Conservation (phyloP, 2,797 vertebrate species). For the Eremophila alpestris region DNA sequence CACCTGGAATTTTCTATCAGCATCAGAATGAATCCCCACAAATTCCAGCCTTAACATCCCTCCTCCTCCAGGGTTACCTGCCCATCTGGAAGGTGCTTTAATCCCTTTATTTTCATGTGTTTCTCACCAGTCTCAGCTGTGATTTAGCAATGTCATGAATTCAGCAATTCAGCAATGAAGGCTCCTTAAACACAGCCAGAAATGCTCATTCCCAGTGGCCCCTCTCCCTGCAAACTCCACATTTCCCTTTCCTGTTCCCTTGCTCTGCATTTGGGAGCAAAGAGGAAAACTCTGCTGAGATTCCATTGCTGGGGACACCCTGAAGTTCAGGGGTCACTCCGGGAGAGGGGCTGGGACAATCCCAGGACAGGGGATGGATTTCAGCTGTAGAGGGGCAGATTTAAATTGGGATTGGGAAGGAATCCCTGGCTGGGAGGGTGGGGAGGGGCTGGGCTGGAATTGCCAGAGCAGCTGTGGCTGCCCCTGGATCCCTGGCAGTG, state of each 20-base stretch:
- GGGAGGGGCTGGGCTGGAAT: background rate
- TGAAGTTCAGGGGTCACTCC: fast-evolving
- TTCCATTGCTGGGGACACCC: fast-evolving
- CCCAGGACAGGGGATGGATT: background rate
- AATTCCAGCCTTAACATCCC: fast-evolving
- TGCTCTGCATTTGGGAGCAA: fast-evolving
- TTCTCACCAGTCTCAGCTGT: background rate
- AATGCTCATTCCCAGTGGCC: background rate
- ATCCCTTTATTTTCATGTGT: background rate
- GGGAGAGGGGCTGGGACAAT: background rate
- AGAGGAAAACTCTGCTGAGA: background rate
- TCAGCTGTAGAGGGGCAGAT: background rate
- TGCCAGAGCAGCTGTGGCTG: background rate
- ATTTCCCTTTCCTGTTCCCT: background rate
- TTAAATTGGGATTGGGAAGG: background rate
- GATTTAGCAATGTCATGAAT: background rate
- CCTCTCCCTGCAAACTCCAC: background rate
- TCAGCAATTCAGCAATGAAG: too few relatives aligned
- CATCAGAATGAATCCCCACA: background rate
- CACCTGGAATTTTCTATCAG: background rate
- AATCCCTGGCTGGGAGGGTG: background rate
- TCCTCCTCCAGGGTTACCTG: too few relatives aligned
- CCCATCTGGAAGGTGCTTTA: fast-evolving
- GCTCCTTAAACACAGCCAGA: background rate
- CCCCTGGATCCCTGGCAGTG: background rate